These are phyloP conservation scores for Girardinichthys multiradiatus DNA, from an alignment of 2,113 vertebrate species.

Conservation along the genomic window DNA sequence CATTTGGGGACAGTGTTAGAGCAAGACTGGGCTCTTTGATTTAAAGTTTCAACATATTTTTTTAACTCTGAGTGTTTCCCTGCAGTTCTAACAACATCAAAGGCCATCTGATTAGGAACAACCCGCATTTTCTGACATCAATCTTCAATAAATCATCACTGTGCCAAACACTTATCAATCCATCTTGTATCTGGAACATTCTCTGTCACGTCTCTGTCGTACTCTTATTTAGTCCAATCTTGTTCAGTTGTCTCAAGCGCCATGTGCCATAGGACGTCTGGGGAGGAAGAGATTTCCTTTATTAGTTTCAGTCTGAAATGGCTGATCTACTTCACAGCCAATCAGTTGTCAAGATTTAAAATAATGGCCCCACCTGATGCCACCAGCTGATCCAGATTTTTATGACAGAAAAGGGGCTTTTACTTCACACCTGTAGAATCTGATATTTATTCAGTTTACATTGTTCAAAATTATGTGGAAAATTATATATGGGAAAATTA, in stretches of 20 bases:
- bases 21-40: slow-evolving; percentile 2
- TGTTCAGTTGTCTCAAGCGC: slow-evolving; percentile 53
- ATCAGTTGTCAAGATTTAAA: slow-evolving; percentile 63
- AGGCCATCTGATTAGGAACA: slow-evolving; percentile 1
- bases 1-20: neutral
- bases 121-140: neutral
- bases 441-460: neutral
- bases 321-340: slow-evolving; percentile 77
- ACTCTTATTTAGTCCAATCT: slow-evolving; percentile 32
- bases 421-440: neutral
- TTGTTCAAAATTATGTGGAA: neutral
- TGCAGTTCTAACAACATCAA: slow-evolving; percentile 8
- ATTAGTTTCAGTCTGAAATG: slow-evolving; percentile 71
- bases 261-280: slow-evolving; percentile 46
- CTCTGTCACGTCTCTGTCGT: slow-evolving; percentile 13
- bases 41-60: neutral
- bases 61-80: neutral
- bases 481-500: neutral
- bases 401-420: slow-evolving; percentile 27
- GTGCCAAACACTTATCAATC: slow-evolving; percentile 17
- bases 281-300: slow-evolving; percentile 60
- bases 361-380: slow-evolving; percentile 60
- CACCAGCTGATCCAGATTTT: slow-evolving; percentile 63
- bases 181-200: slow-evolving; percentile 39
- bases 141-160: slow-evolving; percentile 12